Percentiles rank a stretch among this genome's conserved stretches.
Conservation (phyloP, 1,140 invertebrate genomes). For the Brachionus angularis region DNA sequence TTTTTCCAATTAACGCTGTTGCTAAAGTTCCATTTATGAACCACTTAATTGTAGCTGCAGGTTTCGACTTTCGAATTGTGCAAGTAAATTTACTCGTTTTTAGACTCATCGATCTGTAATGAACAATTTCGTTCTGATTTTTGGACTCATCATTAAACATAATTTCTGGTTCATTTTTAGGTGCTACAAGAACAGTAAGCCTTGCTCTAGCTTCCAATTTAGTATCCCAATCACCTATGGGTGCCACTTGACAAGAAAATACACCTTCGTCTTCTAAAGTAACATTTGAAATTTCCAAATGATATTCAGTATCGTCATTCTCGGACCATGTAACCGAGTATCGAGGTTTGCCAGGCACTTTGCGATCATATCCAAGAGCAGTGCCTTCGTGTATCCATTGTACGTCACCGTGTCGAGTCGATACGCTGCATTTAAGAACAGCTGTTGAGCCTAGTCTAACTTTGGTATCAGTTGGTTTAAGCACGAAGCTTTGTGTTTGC, state of each 20-base stretch:
- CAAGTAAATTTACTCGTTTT: constrained; percentile 39
- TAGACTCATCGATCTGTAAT: constrained; percentile 24
- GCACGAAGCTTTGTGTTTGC: constrained; percentile 11
- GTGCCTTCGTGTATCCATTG: constrained; percentile 43
- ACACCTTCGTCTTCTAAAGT: constrained; percentile 34
- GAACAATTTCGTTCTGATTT: constrained; percentile 37
- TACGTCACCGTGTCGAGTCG: constrained; percentile 20
- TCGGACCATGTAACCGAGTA: constrained; percentile 31
- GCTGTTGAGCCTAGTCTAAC: constrained; percentile 20
- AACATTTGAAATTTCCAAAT: constrained; percentile 31
- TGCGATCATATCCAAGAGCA: constrained; percentile 35
- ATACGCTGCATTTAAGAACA: constrained; percentile 17
- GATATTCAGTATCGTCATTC: constrained; percentile 38
- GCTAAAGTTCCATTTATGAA: constrained; percentile 28
- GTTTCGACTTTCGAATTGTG: constrained; percentile 18
- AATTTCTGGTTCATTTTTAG: constrained; percentile 15
- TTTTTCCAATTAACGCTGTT: not conserved
- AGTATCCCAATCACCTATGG: constrained; percentile 42
- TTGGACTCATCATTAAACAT: constrained; percentile 44
- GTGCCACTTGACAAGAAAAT: constrained; percentile 42
- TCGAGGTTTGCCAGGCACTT: constrained; percentile 26
- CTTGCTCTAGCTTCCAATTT: constrained; percentile 34
- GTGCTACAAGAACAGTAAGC: constrained; percentile 33
- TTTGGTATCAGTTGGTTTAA: constrained; percentile 20
- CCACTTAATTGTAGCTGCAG: constrained; percentile 35